These are phyloP conservation scores for Asteroscopus sphinx DNA, from an alignment of 2,888 invertebrate species.

Conservation along the genomic window DNA sequence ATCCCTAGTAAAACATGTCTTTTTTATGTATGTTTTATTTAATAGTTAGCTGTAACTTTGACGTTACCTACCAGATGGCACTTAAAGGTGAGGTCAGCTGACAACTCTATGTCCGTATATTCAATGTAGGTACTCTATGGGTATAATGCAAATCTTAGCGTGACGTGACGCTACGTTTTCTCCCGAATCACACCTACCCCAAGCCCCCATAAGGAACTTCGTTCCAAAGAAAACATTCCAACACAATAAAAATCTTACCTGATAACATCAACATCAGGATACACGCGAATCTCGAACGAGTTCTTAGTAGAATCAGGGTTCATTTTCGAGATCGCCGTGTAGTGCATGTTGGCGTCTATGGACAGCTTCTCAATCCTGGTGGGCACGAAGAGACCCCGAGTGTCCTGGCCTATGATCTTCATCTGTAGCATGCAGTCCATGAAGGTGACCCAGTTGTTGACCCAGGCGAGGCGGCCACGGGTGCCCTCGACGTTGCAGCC, in stretches of 20 bases:
- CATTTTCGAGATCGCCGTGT: slow-evolving; percentile 84
- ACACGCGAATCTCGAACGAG: slow-evolving; percentile 84
- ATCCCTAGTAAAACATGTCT: too few relatives aligned
- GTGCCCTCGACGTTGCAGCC: slow-evolving; percentile 87
- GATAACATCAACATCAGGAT: slow-evolving; percentile 86
- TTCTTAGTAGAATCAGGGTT: slow-evolving; percentile 81
- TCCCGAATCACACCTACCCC: too few relatives aligned
- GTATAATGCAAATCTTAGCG: too few relatives aligned
- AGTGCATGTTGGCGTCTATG: slow-evolving; percentile 92
- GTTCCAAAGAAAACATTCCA: too few relatives aligned
- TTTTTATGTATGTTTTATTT: too few relatives aligned
- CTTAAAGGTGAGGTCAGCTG: too few relatives aligned
- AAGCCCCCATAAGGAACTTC: too few relatives aligned
- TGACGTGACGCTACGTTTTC: too few relatives aligned
- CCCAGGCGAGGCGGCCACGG: slow-evolving; percentile 91
- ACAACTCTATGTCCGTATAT: too few relatives aligned
- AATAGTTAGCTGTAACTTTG: too few relatives aligned
- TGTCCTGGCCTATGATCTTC: slow-evolving; percentile 92
- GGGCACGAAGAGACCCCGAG: slow-evolving; percentile 93
- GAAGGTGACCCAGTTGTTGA: slow-evolving; percentile 96
- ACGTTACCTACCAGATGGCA: too few relatives aligned
- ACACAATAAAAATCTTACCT: slow-evolving; percentile 71
- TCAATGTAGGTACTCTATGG: too few relatives aligned
- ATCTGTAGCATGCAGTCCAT: slow-evolving; percentile 97
- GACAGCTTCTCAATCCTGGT: slow-evolving; percentile 92